Evolutionary conservation across 1,140 invertebrate genomes (phyloP).

Genomic region (Mizuhopecten yessoensis): DNA sequence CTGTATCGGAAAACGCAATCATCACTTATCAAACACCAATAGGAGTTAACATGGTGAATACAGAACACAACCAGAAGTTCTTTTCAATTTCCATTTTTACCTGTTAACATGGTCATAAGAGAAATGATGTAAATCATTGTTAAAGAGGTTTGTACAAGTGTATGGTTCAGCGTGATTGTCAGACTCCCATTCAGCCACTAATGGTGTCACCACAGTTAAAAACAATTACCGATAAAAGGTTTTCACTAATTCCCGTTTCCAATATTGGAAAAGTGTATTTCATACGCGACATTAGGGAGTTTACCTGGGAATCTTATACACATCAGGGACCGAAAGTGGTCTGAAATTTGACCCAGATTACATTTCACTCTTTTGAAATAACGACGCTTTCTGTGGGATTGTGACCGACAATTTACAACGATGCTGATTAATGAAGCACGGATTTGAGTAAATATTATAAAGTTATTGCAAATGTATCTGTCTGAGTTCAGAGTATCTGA

Average conservation of each 20-base stretch:
- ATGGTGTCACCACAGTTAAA: constrained; percentile 15
- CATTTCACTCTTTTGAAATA: constrained; percentile 39
- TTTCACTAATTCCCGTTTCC: constrained; percentile 18
- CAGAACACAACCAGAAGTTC: background rate
- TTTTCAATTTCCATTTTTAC: constrained; percentile 40
- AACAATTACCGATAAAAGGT: constrained; percentile 39
- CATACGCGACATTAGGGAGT: constrained; percentile 5
- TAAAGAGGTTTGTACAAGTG: constrained; percentile 18
- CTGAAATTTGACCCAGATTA: constrained; percentile 9
- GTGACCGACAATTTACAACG: background rate
- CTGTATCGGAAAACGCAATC: constrained; percentile 31
- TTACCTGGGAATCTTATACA: constrained; percentile 38
- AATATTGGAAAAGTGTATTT: constrained; percentile 40
- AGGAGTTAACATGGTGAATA: constrained; percentile 23
- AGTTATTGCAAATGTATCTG: constrained; percentile 39
- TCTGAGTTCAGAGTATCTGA: constrained; percentile 27
- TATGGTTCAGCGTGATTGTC: background rate
- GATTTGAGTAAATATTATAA: constrained; percentile 33
- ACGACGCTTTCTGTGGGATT: background rate
- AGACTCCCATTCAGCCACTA: background rate
- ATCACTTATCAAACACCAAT: constrained; percentile 28
- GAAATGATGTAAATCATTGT: constrained; percentile 9
- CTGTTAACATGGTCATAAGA: constrained; percentile 20
- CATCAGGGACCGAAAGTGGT: constrained; percentile 31
- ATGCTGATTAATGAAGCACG: constrained; percentile 33